phyloP scores from a whole-genome alignment of 2,888 invertebrate species.

The Elmis aenea region DNA sequence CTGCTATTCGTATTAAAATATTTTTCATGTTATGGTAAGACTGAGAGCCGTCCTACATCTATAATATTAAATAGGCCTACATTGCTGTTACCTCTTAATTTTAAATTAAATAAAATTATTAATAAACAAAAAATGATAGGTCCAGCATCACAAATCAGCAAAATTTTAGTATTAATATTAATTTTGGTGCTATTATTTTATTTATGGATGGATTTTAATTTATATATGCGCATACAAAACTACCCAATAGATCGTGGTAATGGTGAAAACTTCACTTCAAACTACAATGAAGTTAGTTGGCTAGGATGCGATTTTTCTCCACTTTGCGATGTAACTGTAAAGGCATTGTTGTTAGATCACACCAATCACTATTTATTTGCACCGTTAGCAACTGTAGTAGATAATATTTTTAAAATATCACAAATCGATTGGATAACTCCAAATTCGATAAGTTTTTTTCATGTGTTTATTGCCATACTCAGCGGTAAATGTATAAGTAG shows the following conservation, averaged over 20 bases:
- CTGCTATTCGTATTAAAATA: too few relatives aligned
- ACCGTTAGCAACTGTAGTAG: conserved; percentile 70
- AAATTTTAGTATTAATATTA: conserved; percentile 58
- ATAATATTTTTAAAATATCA: conserved; percentile 52
- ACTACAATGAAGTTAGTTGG: conserved; percentile 55
- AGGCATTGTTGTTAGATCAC: conserved; percentile 77
- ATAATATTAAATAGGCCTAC: too few relatives aligned
- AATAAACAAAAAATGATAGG: conserved; percentile 51
- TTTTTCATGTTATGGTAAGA: conserved; percentile 9
- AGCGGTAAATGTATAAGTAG: conserved; percentile 73
- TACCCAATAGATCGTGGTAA: conserved; percentile 57
- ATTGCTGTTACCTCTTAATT: too few relatives aligned
- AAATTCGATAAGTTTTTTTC: conserved; percentile 76
- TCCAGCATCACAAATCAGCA: conserved; percentile 68
- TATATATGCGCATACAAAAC: conserved; percentile 66
- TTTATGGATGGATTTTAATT: conserved; percentile 66
- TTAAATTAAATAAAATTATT: too few relatives aligned
- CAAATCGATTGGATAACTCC: conserved; percentile 61
- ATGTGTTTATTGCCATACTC: conserved; percentile 69
- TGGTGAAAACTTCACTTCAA: conserved; percentile 33
- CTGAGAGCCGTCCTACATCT: conserved; percentile 11
- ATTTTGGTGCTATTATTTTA: conserved; percentile 59
- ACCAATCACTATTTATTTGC: conserved; percentile 79
- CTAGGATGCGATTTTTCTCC: conserved; percentile 70
- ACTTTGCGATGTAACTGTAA: conserved; percentile 75